Evolutionary conservation across 2,888 invertebrate species (phyloP).

Genomic region (Hydriomena furcata): DNA sequence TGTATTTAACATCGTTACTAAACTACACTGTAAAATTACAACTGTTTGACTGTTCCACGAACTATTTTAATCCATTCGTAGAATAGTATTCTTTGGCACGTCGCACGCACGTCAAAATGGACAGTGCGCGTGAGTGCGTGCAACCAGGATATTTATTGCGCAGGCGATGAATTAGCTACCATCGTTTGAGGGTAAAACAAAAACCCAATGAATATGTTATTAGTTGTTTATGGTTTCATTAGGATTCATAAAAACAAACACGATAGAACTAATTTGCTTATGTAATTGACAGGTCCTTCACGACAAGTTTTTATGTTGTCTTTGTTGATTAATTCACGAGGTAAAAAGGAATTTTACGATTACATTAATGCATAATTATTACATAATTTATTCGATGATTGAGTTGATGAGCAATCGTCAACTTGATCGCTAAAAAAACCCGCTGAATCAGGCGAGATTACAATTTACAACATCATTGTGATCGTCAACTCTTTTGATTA

Average conservation of each 20-base stretch:
- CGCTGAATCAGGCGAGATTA: too few relatives aligned
- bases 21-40: slow-evolving; percentile 12
- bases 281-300: slow-evolving; percentile 10
- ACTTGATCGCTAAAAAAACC: too few relatives aligned
- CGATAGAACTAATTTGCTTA: slow-evolving; percentile 1
- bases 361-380: too few relatives aligned
- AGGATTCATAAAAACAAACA: slow-evolving; percentile 23
- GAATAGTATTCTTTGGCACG: slow-evolving; percentile 69
- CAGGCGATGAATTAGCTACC: slow-evolving; percentile 66
- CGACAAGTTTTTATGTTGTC: neutral
- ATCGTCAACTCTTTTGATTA: too few relatives aligned
- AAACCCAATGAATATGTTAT: slow-evolving; percentile 69
- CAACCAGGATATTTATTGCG: slow-evolving; percentile 75
- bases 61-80: slow-evolving; percentile 31
- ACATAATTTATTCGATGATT: too few relatives aligned
- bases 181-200: slow-evolving; percentile 65
- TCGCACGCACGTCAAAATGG: slow-evolving; percentile 68
- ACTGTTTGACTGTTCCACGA: slow-evolving; percentile 17
- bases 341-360: too few relatives aligned
- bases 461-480: too few relatives aligned
- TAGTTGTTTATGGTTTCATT: slow-evolving; percentile 53
- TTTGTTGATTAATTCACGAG: too few relatives aligned
- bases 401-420: too few relatives aligned
- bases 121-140: slow-evolving; percentile 77
- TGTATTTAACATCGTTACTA: too few relatives aligned